Conservation (phyloP, 2,113 vertebrate genomes). For the Dromiciops gliroides region DNA sequence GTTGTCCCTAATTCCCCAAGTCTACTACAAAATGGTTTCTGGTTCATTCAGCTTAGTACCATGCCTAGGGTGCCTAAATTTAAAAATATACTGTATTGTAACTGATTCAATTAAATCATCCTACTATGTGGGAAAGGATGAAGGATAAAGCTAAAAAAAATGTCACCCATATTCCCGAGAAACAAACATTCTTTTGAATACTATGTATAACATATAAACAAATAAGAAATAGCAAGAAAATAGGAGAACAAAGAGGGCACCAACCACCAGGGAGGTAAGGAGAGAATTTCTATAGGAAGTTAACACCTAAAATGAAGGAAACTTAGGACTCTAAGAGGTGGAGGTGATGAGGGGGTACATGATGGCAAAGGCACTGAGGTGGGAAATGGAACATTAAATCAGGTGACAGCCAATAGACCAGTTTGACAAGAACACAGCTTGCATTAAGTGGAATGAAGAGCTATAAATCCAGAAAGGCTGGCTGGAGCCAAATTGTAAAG, state of each 20-base stretch:
- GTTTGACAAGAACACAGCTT: background rate
- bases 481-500: background rate
- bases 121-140: too few species aligned
- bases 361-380: background rate
- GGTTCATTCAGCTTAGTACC: background rate
- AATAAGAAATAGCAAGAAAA: background rate
- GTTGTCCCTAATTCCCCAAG: background rate
- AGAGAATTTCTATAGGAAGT: background rate
- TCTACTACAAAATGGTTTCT: background rate
- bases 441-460: background rate
- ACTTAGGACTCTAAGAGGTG: background rate
- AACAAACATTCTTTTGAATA: background rate
- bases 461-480: background rate
- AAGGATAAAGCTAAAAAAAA: too few species aligned
- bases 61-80: background rate
- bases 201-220: background rate
- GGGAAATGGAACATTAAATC: background rate
- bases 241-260: background rate
- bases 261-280: background rate
- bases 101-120: too few species aligned
- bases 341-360: background rate
- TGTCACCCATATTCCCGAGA: too few species aligned
- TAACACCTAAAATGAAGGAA: background rate
- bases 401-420: background rate
- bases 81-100: background rate